A percentile compares a stretch with the other conserved stretches of the same genome.
Evolutionary conservation across 64 coral and sea anemone species (phyloP).

Genomic region (Montipora capricornis): DNA sequence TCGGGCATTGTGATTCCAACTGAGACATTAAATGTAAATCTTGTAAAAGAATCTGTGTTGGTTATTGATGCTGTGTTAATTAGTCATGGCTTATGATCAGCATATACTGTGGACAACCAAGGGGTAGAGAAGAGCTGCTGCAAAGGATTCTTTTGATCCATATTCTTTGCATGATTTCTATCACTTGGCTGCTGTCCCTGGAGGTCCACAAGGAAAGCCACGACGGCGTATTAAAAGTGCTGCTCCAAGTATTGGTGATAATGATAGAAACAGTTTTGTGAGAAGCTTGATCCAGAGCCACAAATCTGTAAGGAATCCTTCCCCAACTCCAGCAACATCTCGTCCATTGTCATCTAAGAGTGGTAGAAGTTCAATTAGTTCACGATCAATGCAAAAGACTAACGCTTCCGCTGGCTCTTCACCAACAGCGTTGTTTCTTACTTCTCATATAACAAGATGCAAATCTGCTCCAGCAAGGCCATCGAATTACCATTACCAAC

Average conservation of each 20-base stretch:
- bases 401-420: constrained; percentile 10
- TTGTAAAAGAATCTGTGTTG: background rate
- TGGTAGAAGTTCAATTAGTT: constrained; percentile 56
- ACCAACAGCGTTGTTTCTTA: constrained; percentile 66
- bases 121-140: constrained; percentile 30
- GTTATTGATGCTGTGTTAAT: background rate
- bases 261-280: background rate
- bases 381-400: constrained; percentile 1
- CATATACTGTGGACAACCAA: constrained; percentile 72
- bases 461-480: constrained; percentile 84
- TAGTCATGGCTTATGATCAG: constrained; percentile 63
- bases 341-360: constrained; percentile 82
- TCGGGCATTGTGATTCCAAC: no score
- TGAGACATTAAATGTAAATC: background rate
- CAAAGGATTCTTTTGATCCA: constrained; percentile 68
- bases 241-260: constrained; percentile 31
- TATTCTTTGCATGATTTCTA: constrained; percentile 72
- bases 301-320: constrained; percentile 61
- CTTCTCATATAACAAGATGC: constrained; percentile 67
- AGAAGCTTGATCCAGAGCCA: constrained; percentile 17
- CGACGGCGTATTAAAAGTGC: constrained; percentile 67
- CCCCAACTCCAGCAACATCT: constrained; percentile 80
- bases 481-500: background rate
- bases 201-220: constrained; percentile 14
- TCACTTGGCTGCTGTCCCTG: constrained; percentile 18